Percentiles rank a stretch among this genome's conserved stretches.
phyloP scores from a whole-genome alignment of 2,888 invertebrate species.

The Monochamus alternatus region DNA sequence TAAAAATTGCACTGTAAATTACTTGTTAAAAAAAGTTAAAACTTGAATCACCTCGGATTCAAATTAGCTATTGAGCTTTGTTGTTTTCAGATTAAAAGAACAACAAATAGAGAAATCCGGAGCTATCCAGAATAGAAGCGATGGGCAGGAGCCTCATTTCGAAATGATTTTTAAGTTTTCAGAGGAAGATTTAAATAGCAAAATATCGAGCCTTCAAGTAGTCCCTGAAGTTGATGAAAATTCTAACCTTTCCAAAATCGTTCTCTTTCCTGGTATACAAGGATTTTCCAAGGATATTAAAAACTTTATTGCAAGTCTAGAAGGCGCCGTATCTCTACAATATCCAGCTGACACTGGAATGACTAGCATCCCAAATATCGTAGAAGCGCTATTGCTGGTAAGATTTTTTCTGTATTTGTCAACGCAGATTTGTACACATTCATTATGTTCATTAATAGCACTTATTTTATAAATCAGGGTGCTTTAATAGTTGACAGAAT shows the following conservation, averaged over 20 bases:
- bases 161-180: not conserved
- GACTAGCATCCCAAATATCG: constrained; percentile 60
- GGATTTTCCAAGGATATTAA: not conserved
- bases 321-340: not conserved
- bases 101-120: constrained; percentile 1
- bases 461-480: too few species aligned
- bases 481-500: too few species aligned
- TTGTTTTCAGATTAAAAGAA: not conserved
- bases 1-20: too few species aligned
- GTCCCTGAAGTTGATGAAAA: too few species aligned
- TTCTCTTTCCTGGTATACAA: constrained; percentile 24
- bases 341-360: not conserved
- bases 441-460: too few species aligned
- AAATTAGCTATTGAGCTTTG: too few species aligned
- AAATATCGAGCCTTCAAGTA: too few species aligned
- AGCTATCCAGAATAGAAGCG: too few species aligned
- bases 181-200: not conserved
- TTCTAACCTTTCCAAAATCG: not conserved
- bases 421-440: too few species aligned
- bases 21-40: too few species aligned
- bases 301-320: not conserved
- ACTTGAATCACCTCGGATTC: too few species aligned
- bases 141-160: not conserved
- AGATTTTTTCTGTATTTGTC: constrained; percentile 80
- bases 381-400: constrained; percentile 71